These are phyloP conservation scores for Trichomalopsis sarcophagae DNA, from an alignment of 1,140 invertebrate species.

Conservation along the genomic window DNA sequence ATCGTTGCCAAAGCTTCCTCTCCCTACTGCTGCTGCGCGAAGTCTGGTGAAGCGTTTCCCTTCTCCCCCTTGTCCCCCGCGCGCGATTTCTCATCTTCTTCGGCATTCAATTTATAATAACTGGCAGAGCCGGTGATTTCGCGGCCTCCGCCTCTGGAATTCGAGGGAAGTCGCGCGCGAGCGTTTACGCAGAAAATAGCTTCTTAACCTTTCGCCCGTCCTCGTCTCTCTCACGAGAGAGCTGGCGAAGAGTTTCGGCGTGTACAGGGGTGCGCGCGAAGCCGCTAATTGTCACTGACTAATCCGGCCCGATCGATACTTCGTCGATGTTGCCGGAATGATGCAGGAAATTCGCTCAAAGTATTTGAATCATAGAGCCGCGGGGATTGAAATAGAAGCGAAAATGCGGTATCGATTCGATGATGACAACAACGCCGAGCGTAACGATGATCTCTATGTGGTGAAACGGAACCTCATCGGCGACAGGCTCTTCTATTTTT, in stretches of 20 bases:
- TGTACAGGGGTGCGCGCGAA: not conserved
- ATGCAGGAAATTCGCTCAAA: too few relatives aligned
- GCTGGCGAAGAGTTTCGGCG: not conserved
- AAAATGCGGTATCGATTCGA: too few relatives aligned
- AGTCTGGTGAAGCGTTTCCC: constrained; percentile 59
- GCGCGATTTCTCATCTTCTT: constrained; percentile 66
- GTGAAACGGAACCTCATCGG: not conserved
- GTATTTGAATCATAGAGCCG: too few relatives aligned
- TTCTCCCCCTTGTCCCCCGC: constrained; percentile 55
- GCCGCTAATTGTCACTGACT: constrained; percentile 31
- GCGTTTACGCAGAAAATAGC: constrained; percentile 70
- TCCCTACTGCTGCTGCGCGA: not conserved
- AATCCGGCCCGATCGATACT: constrained; percentile 8
- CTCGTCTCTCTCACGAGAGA: not conserved
- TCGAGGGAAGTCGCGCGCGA: constrained; percentile 56
- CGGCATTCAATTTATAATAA: constrained; percentile 70
- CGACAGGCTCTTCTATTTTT: not conserved
- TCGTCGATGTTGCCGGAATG: not conserved
- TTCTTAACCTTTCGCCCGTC: constrained; percentile 58
- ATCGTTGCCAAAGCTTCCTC: constrained; percentile 50
- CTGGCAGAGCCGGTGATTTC: constrained; percentile 65
- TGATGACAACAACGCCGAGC: too few relatives aligned
- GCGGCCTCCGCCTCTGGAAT: constrained; percentile 55
- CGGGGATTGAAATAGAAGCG: too few relatives aligned
- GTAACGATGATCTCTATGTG: too few relatives aligned